These are phyloP conservation scores for Rambutsinella grinnellia DNA, from an alignment of 2,888 invertebrate genomes.

Conservation along the genomic window DNA sequence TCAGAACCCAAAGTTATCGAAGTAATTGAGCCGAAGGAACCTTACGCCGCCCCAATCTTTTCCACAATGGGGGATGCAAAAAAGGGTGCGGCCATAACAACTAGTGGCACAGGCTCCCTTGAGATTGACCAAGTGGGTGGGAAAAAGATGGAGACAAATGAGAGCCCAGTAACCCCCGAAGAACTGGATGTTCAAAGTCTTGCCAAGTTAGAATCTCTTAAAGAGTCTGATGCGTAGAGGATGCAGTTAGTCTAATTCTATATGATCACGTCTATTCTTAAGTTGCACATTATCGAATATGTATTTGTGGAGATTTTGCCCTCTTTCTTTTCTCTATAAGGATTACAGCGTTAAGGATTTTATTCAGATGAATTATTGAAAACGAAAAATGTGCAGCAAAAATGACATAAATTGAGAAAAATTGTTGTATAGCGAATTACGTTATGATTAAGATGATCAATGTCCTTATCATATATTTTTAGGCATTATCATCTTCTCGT, in stretches of 20 bases:
- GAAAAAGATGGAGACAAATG: constrained; percentile 55
- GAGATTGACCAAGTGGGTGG: constrained; percentile 59
- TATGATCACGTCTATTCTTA: neutral
- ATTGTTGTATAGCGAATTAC: neutral
- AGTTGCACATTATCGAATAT: neutral
- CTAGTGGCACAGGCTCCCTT: constrained; percentile 57
- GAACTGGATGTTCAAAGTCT: constrained; percentile 90
- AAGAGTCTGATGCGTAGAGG: constrained; percentile 88
- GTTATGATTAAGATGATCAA: too few species aligned
- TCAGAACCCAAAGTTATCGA: constrained; percentile 52
- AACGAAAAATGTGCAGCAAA: constrained; percentile 29
- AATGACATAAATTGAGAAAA: constrained; percentile 17
- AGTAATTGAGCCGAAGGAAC: constrained; percentile 47
- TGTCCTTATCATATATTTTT: too few species aligned
- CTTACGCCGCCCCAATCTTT: constrained; percentile 37
- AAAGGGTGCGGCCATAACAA: neutral
- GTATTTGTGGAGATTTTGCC: neutral
- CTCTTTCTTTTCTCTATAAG: neutral
- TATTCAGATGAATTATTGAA: neutral
- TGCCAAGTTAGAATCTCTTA: constrained; percentile 87
- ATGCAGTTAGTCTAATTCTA: neutral
- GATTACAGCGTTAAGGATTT: neutral
- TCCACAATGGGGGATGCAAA: constrained; percentile 41
- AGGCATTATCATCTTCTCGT: too few species aligned
- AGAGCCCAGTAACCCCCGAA: constrained; percentile 76